Base-by-base conservation (phyloP, 2,888 invertebrate genomes). In the Agrotis ipsilon region DNA sequence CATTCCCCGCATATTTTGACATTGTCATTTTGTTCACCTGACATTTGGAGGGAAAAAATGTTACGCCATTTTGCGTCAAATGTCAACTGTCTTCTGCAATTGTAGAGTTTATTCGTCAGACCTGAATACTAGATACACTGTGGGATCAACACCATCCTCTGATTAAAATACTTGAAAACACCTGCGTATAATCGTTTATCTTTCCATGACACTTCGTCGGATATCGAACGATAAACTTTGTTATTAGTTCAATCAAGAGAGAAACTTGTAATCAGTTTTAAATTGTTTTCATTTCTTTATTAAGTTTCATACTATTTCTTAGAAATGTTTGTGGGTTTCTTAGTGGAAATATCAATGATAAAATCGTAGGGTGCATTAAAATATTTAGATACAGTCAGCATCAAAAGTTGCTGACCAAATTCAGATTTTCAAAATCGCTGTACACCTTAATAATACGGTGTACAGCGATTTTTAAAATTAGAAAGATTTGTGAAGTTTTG, bases 121-220 rank as follows among this genome's bases (percentile, higher is more conserved):
- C 46, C 46, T 9, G 27, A n/a, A 48, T 43, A 49, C 60, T 55
- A 45, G 62, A 75, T 71, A 55, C 72, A 65, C 52, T 51, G 57
- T 16, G 63, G 57, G 72, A 74, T 76, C 61, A 79, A 78, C 71
- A 73, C 78, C 73, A 88, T 83, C 72, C 71, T 64, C 71, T 87
- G 85, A 91, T 91, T 90, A 89, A 90, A 91, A 87, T 89, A 88
- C 84, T 87, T 86, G 70, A 69, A 80, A 86, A 82, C 91, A 91
- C 88, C 91, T 91, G 91, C 87, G 87, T 68, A 60, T 82, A 86
- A 89, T 88, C 89, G 82, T 90, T 90, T 88, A 87, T 90, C 90
- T 90, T 88, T 82, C 85, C 82, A 82, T 82, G 89, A 87, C 90
- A 88, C 87, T 88, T 88, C 72, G 81, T 76, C 68, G 74, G 86